These are phyloP conservation scores for Phoenicopterus ruber DNA, from an alignment of 2,113 vertebrate species.

Conservation along the genomic window DNA sequence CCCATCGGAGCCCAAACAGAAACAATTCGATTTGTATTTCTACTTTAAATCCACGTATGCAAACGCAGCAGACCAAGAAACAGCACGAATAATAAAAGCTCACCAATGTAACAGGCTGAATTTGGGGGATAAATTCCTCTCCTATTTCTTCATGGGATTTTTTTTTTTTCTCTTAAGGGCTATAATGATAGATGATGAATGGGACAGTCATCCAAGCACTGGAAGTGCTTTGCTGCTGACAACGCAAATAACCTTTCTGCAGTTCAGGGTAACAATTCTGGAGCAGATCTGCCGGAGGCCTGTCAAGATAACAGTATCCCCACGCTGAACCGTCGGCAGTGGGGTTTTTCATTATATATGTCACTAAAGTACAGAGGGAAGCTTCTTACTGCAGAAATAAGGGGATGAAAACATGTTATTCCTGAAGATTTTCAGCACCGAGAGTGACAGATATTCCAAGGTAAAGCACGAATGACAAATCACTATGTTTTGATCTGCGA, in stretches of 20 bases:
- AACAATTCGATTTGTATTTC: background rate
- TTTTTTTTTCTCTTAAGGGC: background rate
- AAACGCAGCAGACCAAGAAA: background rate
- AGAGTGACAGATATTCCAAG: background rate
- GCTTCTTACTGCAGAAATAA: slow-evolving; percentile 41
- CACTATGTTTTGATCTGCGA: background rate
- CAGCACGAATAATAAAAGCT: background rate
- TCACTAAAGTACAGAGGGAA: slow-evolving; percentile 1
- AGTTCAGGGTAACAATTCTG: background rate
- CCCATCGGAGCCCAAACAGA: background rate
- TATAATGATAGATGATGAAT: slow-evolving; percentile 36
- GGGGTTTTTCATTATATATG: slow-evolving; percentile 31
- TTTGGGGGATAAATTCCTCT: background rate
- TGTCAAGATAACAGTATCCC: slow-evolving; percentile 61
- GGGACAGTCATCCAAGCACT: slow-evolving; percentile 6
- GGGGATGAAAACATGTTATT: slow-evolving; percentile 25
- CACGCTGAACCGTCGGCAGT: background rate
- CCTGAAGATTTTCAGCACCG: background rate
- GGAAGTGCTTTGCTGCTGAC: slow-evolving; percentile 26
- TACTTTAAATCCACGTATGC: background rate
- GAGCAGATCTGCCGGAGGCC: slow-evolving; percentile 19
- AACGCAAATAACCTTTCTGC: slow-evolving; percentile 24
- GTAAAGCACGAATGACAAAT: slow-evolving; percentile 12
- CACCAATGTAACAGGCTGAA: background rate
- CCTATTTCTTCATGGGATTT: background rate